Base-by-base conservation (phyloP, 2,888 invertebrate genomes). In the Antheraea assamensis region DNA sequence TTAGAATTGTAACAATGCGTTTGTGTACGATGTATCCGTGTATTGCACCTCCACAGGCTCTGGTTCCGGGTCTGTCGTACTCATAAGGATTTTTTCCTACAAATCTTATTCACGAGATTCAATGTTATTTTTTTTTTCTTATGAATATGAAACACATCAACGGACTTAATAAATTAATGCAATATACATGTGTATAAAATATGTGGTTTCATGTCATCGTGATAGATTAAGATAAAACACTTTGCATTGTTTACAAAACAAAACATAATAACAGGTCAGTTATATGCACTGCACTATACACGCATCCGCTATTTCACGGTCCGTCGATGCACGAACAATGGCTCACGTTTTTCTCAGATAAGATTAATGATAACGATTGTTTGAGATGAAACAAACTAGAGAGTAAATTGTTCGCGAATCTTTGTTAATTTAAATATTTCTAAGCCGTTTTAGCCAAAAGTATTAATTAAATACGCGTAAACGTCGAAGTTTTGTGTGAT, bases 241-340 rank as follows among this genome's bases (percentile, higher is more conserved):
- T n/a, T 35, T n/a, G 35, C n/a, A 35, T 68, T 68, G 68, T 68
- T 35, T 35, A 68, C 35, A 68, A 68, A 35, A 68, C 68, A 35
- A 35, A 35, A 68, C 35, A 35, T 35, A 68, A 35, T 68, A n/a
- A n/a, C 68, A n/a, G 68, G 30, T 68, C 31, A 68, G 21, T 35
- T 68, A 35, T 64, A 64, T 64, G 27, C 61, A 30, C 61, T 30
- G 17, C 17, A 17, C 30, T 30, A 5, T 64, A 64, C 68, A 68
- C 13, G 68, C 68, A 68, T 68, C 68, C 68, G 68, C n/a, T 35
- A 35, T 68, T 68, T 68, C 68, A 68, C 68, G 68, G 68, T 68
- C 35, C 21, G 13, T 35, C 10, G 68, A 35, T n/a, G 35, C 35
- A 68, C 68, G 68, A n/a, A 68, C 68, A 68, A 68, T 68, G 68